Conservation (phyloP, 2,888 invertebrate species). For the Euproctis similis region DNA sequence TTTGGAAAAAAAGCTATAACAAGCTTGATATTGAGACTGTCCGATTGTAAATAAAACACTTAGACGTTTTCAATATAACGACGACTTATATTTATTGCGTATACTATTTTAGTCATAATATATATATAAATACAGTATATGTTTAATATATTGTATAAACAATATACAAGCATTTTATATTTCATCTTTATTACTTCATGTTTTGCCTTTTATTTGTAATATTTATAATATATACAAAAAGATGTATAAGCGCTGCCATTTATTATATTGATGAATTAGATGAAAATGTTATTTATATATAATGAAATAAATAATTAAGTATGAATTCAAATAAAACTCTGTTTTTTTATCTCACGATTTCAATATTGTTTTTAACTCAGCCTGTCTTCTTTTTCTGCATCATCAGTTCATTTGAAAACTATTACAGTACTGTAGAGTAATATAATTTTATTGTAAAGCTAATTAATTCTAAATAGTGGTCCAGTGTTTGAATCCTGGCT, state of each 20-base stretch:
- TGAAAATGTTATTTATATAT: slow-evolving; percentile 6
- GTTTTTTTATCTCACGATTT: no score
- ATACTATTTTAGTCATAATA: slow-evolving; percentile 17
- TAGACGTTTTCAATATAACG: slow-evolving; percentile 66
- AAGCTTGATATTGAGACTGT: slow-evolving; percentile 67
- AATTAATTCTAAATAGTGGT: no score
- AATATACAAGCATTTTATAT: no score
- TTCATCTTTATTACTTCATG: no score
- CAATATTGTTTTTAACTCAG: no score
- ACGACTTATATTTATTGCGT: slow-evolving; percentile 37
- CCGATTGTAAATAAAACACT: slow-evolving; percentile 55
- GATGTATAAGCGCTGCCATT: slow-evolving; percentile 18
- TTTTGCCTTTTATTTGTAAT: slow-evolving; percentile 47
- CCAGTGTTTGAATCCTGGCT: no score
- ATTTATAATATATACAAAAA: slow-evolving; percentile 49
- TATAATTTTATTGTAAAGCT: no score
- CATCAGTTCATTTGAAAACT: no score
- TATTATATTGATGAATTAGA: slow-evolving; percentile 11
- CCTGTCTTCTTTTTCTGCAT: no score
- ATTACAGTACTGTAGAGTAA: no score
- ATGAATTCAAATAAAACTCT: slow-evolving; percentile 7
- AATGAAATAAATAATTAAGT: slow-evolving; percentile 18
- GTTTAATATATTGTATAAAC: no score
- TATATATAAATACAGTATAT: slow-evolving; percentile 17
- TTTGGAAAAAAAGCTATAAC: no score